phyloP scores from a whole-genome alignment of 2,797 vertebrate species.

The Synaphobranchus kaupii region DNA sequence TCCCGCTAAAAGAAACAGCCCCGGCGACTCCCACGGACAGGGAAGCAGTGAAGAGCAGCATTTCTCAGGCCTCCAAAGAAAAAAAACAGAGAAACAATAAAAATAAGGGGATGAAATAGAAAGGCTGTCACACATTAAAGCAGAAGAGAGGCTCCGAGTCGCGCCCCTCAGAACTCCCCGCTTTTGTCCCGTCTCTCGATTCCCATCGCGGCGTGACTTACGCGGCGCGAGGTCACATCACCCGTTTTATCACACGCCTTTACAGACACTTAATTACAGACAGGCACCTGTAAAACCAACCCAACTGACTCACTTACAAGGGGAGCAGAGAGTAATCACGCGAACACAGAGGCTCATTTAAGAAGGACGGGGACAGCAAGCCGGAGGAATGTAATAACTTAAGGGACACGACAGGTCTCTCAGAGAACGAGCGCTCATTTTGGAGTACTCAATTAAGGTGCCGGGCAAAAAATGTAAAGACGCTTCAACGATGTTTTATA shows the following conservation, averaged over 20 bases:
- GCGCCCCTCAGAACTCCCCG: background rate
- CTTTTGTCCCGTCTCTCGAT: background rate
- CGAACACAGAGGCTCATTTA: background rate
- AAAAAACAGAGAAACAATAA: background rate
- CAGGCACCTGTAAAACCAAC: background rate
- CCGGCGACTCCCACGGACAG: background rate
- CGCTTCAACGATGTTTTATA: background rate
- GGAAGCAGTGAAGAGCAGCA: background rate
- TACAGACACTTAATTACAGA: background rate
- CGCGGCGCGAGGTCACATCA: background rate
- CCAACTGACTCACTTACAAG: background rate
- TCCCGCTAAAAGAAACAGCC: background rate
- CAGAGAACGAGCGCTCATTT: background rate
- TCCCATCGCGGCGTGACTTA: background rate
- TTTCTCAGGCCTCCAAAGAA: background rate
- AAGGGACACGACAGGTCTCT: background rate
- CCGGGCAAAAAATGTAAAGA: background rate
- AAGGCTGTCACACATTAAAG: background rate
- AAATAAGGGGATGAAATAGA: background rate
- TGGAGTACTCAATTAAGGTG: conserved; percentile 3
- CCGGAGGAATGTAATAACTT: background rate
- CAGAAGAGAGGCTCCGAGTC: background rate
- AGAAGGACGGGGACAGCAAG: background rate
- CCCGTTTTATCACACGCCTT: background rate
- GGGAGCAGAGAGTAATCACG: background rate